Base-by-base conservation (phyloP, 2,797 vertebrate genomes). In the Propithecus deckenii region DNA sequence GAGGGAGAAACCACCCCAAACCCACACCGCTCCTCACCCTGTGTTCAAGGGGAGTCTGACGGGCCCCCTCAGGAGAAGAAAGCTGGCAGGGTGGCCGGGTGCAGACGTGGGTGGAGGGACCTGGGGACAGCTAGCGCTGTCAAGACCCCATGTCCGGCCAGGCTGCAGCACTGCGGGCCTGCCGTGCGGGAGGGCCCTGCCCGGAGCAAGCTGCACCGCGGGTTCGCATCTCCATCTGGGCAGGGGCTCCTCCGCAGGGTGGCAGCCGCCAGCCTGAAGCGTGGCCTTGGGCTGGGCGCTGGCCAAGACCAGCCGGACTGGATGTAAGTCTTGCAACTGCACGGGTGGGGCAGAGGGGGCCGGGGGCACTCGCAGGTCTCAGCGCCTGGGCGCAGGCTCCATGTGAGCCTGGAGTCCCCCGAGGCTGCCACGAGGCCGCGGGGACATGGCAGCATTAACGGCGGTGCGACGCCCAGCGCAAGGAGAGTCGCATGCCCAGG, bases 141-240 rank as follows among this genome's bases (percentile, higher is more conserved):
- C 7, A 20, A 48, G 46, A 30, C 65, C 10, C 65, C 4, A 6
- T 7, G 5, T 50, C 50, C 7, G 22, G n/a, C 7, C 67, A 86
- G 35, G 9, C 35, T 7, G 43, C 17, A 5, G 48, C 28, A 15
- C 25, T 1, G 7, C 9, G 30, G 12, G 20, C n/a, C 48, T 10
- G 28, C 17, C n/a, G 1, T 38, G 8, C 32, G 1, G 20, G 5
- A 61, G 20, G 14, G 2, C 22, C 14, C 7, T 22, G 11, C 50
- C 43, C 0, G 11, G 35, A 52, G 48, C 22, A 28, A 22, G 46
- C n/a, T 4, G 3, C 9, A 5, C 3, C 23, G 1, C 6, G 3
- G 65, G n/a, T 38, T 38, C 30, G n/a, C 11, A 20, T 25, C 18
- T 67, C 15, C 1, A 2, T 4, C 3, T 5, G n/a, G 22, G 28